phyloP scores from a whole-genome alignment of 1,140 invertebrate genomes.

The Rhyzopertha dominica region DNA sequence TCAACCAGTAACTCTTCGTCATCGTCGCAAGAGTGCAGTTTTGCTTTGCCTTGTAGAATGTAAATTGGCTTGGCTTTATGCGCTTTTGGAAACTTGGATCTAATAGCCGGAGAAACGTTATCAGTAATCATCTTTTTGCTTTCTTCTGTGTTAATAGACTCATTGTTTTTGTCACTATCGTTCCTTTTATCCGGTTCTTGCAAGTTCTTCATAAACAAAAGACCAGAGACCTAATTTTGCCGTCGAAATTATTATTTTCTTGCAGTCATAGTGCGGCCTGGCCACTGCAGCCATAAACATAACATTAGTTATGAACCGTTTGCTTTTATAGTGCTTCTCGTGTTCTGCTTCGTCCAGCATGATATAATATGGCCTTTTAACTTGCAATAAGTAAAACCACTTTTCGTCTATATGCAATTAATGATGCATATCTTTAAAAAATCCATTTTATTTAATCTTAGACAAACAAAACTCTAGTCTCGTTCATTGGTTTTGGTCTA shows the following conservation, averaged over 20 bases:
- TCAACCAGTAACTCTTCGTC: conserved; percentile 10
- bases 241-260: too few species aligned
- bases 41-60: conserved; percentile 13
- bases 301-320: conserved; percentile 15
- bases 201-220: conserved; percentile 12
- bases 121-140: conserved; percentile 15
- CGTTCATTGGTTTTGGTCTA: conserved; percentile 8
- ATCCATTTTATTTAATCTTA: conserved; percentile 11
- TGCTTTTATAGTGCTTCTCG: conserved; percentile 13
- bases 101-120: conserved; percentile 17
- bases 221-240: conserved; percentile 10
- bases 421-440: conserved; percentile 11
- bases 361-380: conserved; percentile 15
- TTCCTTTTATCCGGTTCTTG: conserved; percentile 9
- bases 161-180: conserved; percentile 11
- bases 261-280: conserved; percentile 5
- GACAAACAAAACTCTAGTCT: conserved; percentile 16
- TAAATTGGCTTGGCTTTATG: conserved; percentile 9
- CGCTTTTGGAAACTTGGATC: conserved; percentile 10
- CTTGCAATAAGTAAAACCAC: conserved; percentile 14
- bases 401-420: conserved; percentile 15
- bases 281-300: conserved; percentile 17
- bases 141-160: conserved; percentile 6
- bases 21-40: conserved; percentile 11
- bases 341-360: conserved; percentile 15